Percentiles rank a stretch among this genome's conserved stretches.
phyloP scores from a whole-genome alignment of 2,888 invertebrate species.

The Aphodius sticticus region DNA sequence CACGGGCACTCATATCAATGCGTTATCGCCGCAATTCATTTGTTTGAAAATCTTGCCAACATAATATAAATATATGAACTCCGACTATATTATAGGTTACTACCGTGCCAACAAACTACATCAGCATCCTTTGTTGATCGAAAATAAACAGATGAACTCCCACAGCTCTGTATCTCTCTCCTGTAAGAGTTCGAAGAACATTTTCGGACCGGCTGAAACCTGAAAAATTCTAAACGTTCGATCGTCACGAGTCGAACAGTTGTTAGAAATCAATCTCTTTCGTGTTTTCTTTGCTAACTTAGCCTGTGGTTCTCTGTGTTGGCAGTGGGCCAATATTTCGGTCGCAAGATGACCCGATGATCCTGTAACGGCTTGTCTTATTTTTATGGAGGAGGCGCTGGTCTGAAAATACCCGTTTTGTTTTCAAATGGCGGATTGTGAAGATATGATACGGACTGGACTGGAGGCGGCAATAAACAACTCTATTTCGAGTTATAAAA shows the following conservation, averaged over 20 bases:
- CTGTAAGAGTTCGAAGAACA: background rate
- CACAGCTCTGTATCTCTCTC: background rate
- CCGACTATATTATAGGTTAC: background rate
- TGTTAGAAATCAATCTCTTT: background rate
- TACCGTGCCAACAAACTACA: background rate
- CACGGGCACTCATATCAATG: too few species aligned
- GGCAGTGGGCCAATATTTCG: background rate
- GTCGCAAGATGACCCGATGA: background rate
- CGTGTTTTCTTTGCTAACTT: background rate
- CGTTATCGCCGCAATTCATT: too few species aligned
- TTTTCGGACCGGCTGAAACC: background rate
- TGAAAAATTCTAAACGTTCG: background rate
- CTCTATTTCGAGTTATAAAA: background rate
- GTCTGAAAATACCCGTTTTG: background rate
- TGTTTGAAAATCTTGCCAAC: too few species aligned
- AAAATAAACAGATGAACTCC: background rate
- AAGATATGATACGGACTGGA: background rate
- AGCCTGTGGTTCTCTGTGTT: background rate
- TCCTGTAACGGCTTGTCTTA: background rate
- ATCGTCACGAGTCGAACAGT: background rate
- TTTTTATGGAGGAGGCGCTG: background rate
- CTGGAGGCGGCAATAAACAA: background rate
- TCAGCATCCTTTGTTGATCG: background rate
- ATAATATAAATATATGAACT: too few species aligned
- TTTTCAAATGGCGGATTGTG: background rate